A percentile compares a stretch with the other conserved stretches of the same genome.
Conservation (phyloP, 2,888 invertebrate species). For the Timema podura region DNA sequence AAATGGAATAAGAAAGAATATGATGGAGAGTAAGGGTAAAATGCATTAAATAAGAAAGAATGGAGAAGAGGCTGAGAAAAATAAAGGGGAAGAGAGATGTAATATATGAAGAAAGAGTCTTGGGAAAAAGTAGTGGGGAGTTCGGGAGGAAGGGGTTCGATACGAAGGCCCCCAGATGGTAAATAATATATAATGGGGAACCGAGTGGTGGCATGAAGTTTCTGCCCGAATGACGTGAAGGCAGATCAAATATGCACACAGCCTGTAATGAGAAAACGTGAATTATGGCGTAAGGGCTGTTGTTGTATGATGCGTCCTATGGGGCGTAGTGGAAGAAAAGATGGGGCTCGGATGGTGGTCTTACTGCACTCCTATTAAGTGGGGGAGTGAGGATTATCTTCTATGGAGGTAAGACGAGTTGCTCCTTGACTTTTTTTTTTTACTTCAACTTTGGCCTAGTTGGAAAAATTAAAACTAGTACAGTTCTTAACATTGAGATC, state of each 20-base stretch:
- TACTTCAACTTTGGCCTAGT: too few relatives aligned
- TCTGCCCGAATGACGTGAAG: conserved; percentile 15
- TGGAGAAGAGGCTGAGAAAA: conserved; percentile 11
- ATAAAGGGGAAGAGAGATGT: conserved; percentile 6
- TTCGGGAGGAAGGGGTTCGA: not conserved
- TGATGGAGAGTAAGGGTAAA: conserved; percentile 14
- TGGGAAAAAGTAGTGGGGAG: not conserved
- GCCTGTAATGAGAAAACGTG: conserved; percentile 17
- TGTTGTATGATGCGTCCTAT: not conserved
- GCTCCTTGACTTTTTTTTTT: too few relatives aligned
- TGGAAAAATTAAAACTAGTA: too few relatives aligned
- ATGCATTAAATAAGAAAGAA: conserved; percentile 17
- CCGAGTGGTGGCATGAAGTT: conserved; percentile 15
- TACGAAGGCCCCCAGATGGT: conserved; percentile 9
- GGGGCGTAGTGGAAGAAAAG: too few relatives aligned
- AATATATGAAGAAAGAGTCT: conserved; percentile 14
- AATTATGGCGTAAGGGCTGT: conserved; percentile 17
- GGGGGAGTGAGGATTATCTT: too few relatives aligned
- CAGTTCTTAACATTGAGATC: too few relatives aligned
- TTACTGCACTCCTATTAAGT: too few relatives aligned
- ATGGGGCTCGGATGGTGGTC: too few relatives aligned
- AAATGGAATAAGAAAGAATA: conserved; percentile 3
- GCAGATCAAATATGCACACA: conserved; percentile 17
- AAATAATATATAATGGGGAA: conserved; percentile 17
- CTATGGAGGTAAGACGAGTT: too few relatives aligned